Evolutionary conservation across 2,888 invertebrate species (phyloP), one percentile per base, ranked within the genome.

Genomic region (Aethes cnicana): DNA sequence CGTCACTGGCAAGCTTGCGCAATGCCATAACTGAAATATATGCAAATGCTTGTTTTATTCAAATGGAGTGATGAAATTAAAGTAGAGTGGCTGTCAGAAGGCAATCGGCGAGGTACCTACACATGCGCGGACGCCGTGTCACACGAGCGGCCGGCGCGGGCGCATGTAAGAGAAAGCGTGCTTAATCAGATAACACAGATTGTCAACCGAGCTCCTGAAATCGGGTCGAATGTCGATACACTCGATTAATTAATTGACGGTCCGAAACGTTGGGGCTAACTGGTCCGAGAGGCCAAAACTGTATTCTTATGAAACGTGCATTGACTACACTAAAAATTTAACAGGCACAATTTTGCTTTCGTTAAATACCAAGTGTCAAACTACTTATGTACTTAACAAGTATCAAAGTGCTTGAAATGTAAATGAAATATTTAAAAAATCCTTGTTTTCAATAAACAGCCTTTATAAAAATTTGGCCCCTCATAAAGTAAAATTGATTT

Each of bases 161-260:
- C 52, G 52, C 52, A 44, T 41, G 67, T 72, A 71, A 83, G 89
- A 87, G 89, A 89, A 89, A 89, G 88, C 88, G 87, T 84, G 84
- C 82, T 88, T 84, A 81, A 89, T 89, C 88, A 88, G 89, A 88
- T 87, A 89, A 86, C 81, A 84, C 81, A 84, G 81, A 86, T 88
- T 87, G 88, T 88, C 89, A 88, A 88, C 85, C 82, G 78, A 77
- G 82, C 86, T 85, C 85, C 88, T 86, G 88, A 86, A 89, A 87
- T 84, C 84, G 84, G 89, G 87, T 87, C 88, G 84, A 84, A 82
- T 84, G 86, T 88, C 87, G 87, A 86, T 87, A 86, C 82, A 86
- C 84, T 84, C 87, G 83, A 84, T 86, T 87, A 85, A 88, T 89
- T 89, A 87, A 84, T 84, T 84, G 87, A 84, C 86, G 82, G 77